phyloP scores from a whole-genome alignment of 2,888 invertebrate species.

The Lingula anatina region DNA sequence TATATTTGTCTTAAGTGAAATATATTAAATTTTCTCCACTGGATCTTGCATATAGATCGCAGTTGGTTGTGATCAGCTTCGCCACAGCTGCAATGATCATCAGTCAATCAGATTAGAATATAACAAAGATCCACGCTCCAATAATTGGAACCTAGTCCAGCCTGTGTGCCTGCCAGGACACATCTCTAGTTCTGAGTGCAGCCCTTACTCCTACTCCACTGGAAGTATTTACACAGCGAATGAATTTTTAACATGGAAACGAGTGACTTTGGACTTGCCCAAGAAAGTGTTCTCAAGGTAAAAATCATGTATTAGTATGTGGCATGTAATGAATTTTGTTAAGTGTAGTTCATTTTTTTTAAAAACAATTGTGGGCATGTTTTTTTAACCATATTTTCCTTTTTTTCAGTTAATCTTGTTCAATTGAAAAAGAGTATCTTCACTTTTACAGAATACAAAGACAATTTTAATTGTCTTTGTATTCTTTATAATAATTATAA shows the following conservation, averaged over 20 bases:
- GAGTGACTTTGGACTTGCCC: constrained; percentile 46
- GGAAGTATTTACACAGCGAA: constrained; percentile 43
- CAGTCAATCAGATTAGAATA: constrained; percentile 42
- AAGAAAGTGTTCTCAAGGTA: constrained; percentile 50
- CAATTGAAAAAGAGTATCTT: too few species aligned
- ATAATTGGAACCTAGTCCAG: constrained; percentile 43
- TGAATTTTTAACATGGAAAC: constrained; percentile 41
- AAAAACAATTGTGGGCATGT: too few species aligned
- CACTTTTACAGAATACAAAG: too few species aligned
- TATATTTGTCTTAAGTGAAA: too few species aligned
- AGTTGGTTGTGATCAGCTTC: constrained; percentile 42
- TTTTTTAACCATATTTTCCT: too few species aligned
- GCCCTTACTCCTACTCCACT: constrained; percentile 44
- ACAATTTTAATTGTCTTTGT: too few species aligned
- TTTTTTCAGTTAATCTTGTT: too few species aligned
- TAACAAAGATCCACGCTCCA: constrained; percentile 43
- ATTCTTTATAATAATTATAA: too few species aligned
- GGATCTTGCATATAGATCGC: constrained; percentile 36
- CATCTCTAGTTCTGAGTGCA: constrained; percentile 39
- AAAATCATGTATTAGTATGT: too few species aligned
- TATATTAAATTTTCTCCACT: background rate
- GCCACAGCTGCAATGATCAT: constrained; percentile 29
- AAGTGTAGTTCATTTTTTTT: too few species aligned
- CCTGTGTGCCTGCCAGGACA: constrained; percentile 47
- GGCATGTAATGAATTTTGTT: too few species aligned